Evolutionary conservation across 2,888 invertebrate genomes (phyloP).

Genomic region (Aleiodes alternator): DNA sequence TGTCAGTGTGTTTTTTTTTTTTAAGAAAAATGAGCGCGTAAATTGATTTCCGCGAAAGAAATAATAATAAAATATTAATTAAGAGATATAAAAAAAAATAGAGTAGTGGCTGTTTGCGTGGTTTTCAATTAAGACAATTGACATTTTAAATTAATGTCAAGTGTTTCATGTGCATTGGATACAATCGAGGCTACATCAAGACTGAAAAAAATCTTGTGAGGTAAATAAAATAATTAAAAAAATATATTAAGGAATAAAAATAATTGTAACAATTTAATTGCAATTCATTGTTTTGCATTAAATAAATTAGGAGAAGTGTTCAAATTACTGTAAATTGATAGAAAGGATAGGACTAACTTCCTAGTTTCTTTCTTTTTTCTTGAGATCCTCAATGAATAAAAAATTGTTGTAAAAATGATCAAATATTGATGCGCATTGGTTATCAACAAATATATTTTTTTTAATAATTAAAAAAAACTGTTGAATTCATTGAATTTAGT

Average conservation of each 20-base stretch:
- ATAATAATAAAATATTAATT: conserved; percentile 10
- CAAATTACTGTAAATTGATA: neutral
- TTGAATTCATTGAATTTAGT: too few relatives aligned
- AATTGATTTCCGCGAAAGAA: neutral
- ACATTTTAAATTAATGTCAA: conserved; percentile 35
- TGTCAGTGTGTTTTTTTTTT: too few relatives aligned
- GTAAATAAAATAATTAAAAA: conserved; percentile 10
- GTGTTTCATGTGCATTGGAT: conserved; percentile 33
- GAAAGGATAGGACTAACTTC: neutral
- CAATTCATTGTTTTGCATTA: neutral
- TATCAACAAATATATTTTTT: too few relatives aligned
- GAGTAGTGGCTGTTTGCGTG: conserved; percentile 16
- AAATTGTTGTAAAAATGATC: too few relatives aligned
- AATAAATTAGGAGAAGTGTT: neutral
- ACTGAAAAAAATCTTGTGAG: conserved; percentile 11
- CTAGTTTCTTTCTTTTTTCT: neutral
- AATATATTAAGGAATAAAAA: neutral
- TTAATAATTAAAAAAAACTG: too few relatives aligned
- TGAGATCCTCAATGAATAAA: neutral
- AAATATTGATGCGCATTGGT: too few relatives aligned
- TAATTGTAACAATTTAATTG: neutral
- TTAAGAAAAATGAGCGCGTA: neutral
- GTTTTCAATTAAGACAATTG: conserved; percentile 28
- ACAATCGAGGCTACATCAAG: conserved; percentile 21
- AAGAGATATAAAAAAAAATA: neutral